These are phyloP conservation scores for Chloropsis hardwickii DNA, from an alignment of 2,113 vertebrate species.

Conservation along the genomic window DNA sequence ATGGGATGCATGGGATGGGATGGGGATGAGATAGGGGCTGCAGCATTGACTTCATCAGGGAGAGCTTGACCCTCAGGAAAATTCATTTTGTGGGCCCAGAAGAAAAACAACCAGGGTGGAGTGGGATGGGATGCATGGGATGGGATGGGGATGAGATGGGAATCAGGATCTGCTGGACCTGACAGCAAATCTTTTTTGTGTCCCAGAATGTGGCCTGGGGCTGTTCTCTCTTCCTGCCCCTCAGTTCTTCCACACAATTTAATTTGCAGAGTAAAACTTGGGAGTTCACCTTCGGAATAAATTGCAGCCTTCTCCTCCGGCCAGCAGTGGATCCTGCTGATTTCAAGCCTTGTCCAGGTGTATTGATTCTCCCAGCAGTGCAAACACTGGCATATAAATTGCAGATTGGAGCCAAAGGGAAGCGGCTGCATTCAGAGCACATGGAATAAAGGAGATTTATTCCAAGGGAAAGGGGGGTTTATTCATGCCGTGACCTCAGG, in stretches of 20 bases:
- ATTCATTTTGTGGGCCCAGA: not conserved
- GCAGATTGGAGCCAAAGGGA: not conserved
- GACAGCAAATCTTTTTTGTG: too few relatives aligned
- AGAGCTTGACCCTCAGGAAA: not conserved
- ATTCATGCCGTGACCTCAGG: not conserved
- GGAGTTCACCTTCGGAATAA: not conserved
- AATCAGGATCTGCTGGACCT: not conserved
- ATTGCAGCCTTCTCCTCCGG: not conserved
- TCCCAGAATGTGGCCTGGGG: not conserved
- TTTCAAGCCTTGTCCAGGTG: not conserved
- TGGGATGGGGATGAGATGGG: not conserved
- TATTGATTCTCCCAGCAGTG: slow-evolving; percentile 11
- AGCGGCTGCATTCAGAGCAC: not conserved
- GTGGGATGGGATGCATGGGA: not conserved
- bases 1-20: not conserved
- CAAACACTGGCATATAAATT: not conserved
- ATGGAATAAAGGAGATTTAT: not conserved
- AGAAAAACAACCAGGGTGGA: not conserved
- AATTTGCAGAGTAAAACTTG: not conserved
- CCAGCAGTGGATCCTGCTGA: not conserved
- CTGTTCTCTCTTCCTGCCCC: accelerated
- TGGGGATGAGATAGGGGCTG: not conserved
- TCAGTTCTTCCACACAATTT: not conserved
- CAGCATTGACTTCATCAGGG: accelerated
- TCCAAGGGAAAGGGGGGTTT: not conserved